Evolutionary conservation across 1,140 invertebrate species (phyloP), one percentile per base, ranked within the genome.

Genomic region (Zaprionus gabonicus): DNA sequence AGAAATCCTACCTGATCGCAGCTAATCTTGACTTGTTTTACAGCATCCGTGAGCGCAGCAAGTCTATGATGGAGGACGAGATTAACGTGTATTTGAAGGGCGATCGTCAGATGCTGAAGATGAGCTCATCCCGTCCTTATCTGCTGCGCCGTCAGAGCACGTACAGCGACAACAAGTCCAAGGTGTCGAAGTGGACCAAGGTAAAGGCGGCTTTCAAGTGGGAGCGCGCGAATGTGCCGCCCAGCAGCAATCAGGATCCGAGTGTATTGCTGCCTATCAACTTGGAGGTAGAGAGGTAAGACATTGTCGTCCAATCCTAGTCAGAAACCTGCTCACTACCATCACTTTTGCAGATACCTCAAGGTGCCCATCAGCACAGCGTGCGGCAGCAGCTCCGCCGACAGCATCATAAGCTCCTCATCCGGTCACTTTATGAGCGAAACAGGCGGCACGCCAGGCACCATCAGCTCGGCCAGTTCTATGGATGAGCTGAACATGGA

Each of bases 151-250:
- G 91, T 2, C 91, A 92, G 62, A 93, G 90, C 76, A 91, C 90
- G 6, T 91, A 91, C 68, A 87, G 79, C 51, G 91, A 93, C 60
- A 91, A 88, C 64, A 93, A 93, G 72, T 88, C 90, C 17, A 93
- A 93, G 67, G 92, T 93, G 9, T 97, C 96, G 1, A 96, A 97
- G 81, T 97, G 96, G 96, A 97, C 96, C 2, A 95, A 95, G 91
- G 96, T 97, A 9, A 97, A 97, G 92, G 96, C 96, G 23, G 96
- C 96, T 12, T 96, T 97, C 74, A 96, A 95, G 81, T 97, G 95
- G 95, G 95, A 96, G 79, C 94, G 94, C n/a, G 94, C 95, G 6
- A 94, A 93, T 68, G 93, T 93, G 10, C 93, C 93, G 13, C 87
- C 92, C 15, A 31, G 92, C 12, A 80, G 81, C 5, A 93, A 82